Evolutionary conservation across 2,797 vertebrate genomes (phyloP).

Genomic region (Cetoscarus ocellatus): DNA sequence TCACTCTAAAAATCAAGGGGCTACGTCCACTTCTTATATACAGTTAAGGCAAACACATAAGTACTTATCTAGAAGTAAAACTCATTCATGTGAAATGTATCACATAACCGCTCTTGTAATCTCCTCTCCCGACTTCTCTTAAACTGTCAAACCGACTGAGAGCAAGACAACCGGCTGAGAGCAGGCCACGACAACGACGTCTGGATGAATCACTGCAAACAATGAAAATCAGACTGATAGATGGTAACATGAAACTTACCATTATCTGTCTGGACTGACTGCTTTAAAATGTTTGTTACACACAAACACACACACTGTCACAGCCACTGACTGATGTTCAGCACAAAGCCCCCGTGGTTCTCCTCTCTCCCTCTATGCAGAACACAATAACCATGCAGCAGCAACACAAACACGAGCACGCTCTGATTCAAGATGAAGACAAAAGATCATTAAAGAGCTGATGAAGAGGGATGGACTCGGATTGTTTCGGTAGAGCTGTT

Average conservation of each 20-base stretch:
- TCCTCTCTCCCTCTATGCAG: conserved; percentile 54
- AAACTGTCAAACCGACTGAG: conserved; percentile 27
- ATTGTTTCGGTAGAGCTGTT: conserved; percentile 32
- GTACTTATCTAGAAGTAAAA: conserved; percentile 15
- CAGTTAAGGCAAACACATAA: neutral
- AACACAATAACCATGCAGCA: conserved; percentile 68
- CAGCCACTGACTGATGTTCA: conserved; percentile 11
- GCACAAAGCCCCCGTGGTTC: neutral
- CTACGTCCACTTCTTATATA: neutral
- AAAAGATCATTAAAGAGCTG: conserved; percentile 42
- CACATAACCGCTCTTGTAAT: conserved; percentile 9
- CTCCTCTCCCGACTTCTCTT: conserved; percentile 9
- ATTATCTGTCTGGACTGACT: conserved; percentile 27
- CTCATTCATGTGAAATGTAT: conserved; percentile 19
- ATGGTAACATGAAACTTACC: conserved; percentile 47
- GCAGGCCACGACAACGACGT: conserved; percentile 41
- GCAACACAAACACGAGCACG: conserved; percentile 50
- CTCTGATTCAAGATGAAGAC: conserved; percentile 56
- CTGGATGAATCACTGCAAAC: conserved; percentile 54
- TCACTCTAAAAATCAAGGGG: neutral
- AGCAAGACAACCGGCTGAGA: conserved; percentile 42
- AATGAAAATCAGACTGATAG: conserved; percentile 35
- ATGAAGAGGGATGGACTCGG: conserved; percentile 60
- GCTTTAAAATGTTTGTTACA: conserved; percentile 18
- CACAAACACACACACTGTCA: conserved; percentile 22